Evolutionary conservation across 2,797 vertebrate species (phyloP).

Genomic region (Scolopax bukidnonensis): DNA sequence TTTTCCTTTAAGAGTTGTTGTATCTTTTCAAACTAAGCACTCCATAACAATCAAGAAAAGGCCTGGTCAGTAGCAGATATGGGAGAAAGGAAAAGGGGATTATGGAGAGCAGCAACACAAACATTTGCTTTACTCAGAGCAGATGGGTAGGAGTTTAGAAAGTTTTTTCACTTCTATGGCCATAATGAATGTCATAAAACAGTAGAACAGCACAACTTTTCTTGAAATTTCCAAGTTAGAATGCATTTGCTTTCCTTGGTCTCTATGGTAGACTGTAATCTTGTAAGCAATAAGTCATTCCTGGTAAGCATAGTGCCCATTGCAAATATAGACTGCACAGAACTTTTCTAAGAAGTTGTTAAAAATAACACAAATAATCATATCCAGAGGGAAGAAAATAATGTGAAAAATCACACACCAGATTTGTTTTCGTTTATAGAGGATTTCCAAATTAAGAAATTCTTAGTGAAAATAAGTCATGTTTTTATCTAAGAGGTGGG

Average conservation of each 20-base stretch:
- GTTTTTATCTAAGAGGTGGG: background rate
- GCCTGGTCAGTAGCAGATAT: slow-evolving; percentile 35
- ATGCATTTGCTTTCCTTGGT: background rate
- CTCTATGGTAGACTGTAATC: background rate
- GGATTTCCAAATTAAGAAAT: slow-evolving; percentile 51
- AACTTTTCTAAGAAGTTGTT: slow-evolving; percentile 37
- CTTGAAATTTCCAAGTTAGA: background rate
- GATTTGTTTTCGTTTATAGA: slow-evolving; percentile 32
- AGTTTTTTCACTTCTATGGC: slow-evolving; percentile 42
- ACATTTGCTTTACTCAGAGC: slow-evolving; percentile 61
- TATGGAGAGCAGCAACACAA: slow-evolving; percentile 44
- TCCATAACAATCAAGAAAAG: slow-evolving; percentile 7
- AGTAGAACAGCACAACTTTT: background rate
- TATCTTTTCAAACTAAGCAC: slow-evolving; percentile 17
- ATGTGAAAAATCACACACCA: slow-evolving; percentile 20
- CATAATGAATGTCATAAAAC: slow-evolving; percentile 25
- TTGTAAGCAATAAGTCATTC: background rate
- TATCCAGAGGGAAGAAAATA: slow-evolving; percentile 23
- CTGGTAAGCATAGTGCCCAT: background rate
- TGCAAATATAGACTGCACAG: background rate
- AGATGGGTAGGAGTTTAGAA: slow-evolving; percentile 39
- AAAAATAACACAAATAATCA: slow-evolving; percentile 19
- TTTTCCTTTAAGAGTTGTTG: background rate
- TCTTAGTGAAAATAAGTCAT: slow-evolving; percentile 31
- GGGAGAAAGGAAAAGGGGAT: slow-evolving; percentile 56